Conservation (phyloP, 2,888 invertebrate genomes). For the Hipparchia semele region DNA sequence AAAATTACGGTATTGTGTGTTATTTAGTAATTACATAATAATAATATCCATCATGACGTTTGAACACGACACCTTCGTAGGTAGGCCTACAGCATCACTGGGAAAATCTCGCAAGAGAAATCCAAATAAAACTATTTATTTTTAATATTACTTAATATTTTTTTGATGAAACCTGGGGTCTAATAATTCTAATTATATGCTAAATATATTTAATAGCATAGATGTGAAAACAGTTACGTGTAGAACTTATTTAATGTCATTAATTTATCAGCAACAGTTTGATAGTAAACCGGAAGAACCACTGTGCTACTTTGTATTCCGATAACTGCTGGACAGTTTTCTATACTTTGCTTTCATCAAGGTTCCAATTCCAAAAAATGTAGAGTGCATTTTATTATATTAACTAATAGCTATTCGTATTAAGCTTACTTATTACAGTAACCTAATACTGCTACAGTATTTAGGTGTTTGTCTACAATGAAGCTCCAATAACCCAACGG, state of each 20-base stretch:
- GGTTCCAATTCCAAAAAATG: too few species aligned
- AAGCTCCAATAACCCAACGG: too few species aligned
- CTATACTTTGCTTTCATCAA: neutral
- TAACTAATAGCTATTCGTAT: too few species aligned
- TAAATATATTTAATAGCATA: too few species aligned
- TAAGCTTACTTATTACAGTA: too few species aligned
- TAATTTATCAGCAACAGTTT: slow-evolving; percentile 1
- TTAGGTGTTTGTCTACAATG: too few species aligned
- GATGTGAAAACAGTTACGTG: neutral
- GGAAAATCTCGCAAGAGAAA: neutral
- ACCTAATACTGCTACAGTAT: too few species aligned
- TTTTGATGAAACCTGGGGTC: neutral
- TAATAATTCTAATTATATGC: neutral
- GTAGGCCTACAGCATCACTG: neutral
- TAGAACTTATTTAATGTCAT: neutral
- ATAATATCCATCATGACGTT: neutral
- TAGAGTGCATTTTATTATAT: too few species aligned
- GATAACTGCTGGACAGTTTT: neutral
- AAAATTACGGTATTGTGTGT: slow-evolving; percentile 1
- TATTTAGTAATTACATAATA: neutral
- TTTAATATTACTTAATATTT: too few species aligned
- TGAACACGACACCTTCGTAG: neutral
- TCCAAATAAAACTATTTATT: neutral
- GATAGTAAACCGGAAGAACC: slow-evolving; percentile 3
- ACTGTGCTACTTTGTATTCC: slow-evolving; percentile 15